These are phyloP conservation scores for Gobius niger DNA, from an alignment of 2,113 vertebrate species.

Conservation along the genomic window DNA sequence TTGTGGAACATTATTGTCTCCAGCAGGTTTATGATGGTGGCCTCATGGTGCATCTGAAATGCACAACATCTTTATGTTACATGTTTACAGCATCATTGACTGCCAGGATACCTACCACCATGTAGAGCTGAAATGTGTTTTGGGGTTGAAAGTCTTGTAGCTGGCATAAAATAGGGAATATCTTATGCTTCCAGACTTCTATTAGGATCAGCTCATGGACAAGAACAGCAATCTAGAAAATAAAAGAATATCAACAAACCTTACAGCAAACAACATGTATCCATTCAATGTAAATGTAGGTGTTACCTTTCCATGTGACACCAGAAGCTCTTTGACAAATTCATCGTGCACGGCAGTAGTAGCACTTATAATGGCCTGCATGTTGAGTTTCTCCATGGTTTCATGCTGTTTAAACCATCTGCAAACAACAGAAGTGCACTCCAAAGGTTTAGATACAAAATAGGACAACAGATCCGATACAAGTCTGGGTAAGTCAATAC, in stretches of 20 bases:
- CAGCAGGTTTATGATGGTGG: constrained; percentile 91
- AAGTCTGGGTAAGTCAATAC: too few species aligned
- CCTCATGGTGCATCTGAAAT: constrained; percentile 89
- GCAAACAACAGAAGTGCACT: constrained; percentile 12
- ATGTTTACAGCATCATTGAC: neutral
- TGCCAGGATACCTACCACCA: constrained; percentile 84
- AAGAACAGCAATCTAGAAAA: constrained; percentile 81
- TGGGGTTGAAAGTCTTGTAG: constrained; percentile 89
- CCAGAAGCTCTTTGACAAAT: constrained; percentile 87
- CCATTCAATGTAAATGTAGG: too few species aligned
- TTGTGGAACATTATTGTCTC: constrained; percentile 92
- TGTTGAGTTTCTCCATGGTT: constrained; percentile 90
- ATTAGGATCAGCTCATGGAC: constrained; percentile 87
- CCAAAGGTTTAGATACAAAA: neutral
- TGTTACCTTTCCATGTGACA: constrained; percentile 86
- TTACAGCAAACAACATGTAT: too few species aligned
- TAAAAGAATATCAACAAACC: neutral
- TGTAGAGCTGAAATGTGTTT: constrained; percentile 89
- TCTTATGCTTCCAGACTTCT: constrained; percentile 92
- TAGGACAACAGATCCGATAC: too few species aligned
- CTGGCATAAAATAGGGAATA: constrained; percentile 87
- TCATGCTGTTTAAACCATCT: constrained; percentile 94
- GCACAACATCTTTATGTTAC: neutral
- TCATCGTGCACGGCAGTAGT: constrained; percentile 81
- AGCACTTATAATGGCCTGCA: constrained; percentile 89